phyloP scores from a whole-genome alignment of 2,888 invertebrate genomes.

The Mythimna albipuncta region DNA sequence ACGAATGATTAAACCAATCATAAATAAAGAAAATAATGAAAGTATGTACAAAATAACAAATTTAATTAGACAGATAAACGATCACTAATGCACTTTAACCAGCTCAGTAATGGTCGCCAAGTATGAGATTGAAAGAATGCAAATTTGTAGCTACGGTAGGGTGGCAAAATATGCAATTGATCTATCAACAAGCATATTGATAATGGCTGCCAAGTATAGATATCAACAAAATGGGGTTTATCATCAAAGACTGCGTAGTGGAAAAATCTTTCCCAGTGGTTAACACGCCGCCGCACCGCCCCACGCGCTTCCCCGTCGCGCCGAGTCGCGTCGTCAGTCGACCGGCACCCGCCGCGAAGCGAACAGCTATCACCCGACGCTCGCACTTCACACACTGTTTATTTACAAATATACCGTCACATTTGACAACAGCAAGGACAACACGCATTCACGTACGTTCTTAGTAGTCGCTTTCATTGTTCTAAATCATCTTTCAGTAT shows the following conservation, averaged over 20 bases:
- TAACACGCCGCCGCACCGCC: constrained; percentile 68
- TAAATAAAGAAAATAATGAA: neutral
- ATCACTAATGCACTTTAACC: constrained; percentile 10
- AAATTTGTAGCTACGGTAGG: constrained; percentile 25
- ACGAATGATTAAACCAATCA: neutral
- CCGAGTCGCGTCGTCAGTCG: constrained; percentile 72
- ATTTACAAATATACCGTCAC: constrained; percentile 80
- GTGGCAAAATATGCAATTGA: constrained; percentile 27
- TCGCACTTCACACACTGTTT: constrained; percentile 79
- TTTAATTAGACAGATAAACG: constrained; percentile 16
- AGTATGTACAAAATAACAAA: constrained; percentile 8
- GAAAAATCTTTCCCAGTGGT: constrained; percentile 74
- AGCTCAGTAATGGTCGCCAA: constrained; percentile 26
- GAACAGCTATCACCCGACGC: constrained; percentile 72
- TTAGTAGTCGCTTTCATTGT: constrained; percentile 55
- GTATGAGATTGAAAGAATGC: constrained; percentile 25
- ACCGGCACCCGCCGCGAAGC: constrained; percentile 82
- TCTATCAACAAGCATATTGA: constrained; percentile 41
- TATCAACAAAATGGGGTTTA: constrained; percentile 35
- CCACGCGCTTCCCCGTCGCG: constrained; percentile 63
- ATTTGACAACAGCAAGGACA: constrained; percentile 78
- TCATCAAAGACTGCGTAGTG: constrained; percentile 64
- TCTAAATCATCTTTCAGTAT: constrained; percentile 57
- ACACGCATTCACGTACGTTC: constrained; percentile 82
- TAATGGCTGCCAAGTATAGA: constrained; percentile 41